Evolutionary conservation across 2,888 invertebrate species (phyloP).

Genomic region (Parasteatoda lunata): DNA sequence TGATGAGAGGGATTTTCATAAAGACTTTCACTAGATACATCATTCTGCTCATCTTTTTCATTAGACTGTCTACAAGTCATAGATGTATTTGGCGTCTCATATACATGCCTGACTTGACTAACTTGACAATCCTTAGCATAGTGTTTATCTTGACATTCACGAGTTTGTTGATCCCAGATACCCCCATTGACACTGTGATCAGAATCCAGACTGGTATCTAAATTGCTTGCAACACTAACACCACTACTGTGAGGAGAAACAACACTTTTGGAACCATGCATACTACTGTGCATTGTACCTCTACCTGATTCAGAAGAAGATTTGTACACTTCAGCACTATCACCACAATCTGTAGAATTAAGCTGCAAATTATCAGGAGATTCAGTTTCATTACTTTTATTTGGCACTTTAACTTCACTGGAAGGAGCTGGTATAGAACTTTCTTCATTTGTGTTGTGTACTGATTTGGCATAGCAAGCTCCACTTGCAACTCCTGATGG

Average conservation of each 20-base stretch:
- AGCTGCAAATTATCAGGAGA: slow-evolving; percentile 21
- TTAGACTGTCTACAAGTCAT: slow-evolving; percentile 25
- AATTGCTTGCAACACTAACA: slow-evolving; percentile 66
- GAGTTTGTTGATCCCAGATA: slow-evolving; percentile 41
- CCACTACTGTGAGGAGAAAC: slow-evolving; percentile 68
- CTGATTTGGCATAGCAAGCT: slow-evolving; percentile 43
- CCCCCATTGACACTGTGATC: slow-evolving; percentile 68
- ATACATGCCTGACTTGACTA: slow-evolving; percentile 50
- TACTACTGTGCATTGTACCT: slow-evolving; percentile 70
- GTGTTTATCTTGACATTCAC: slow-evolving; percentile 30
- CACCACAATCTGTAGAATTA: slow-evolving; percentile 47
- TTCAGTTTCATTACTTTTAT: slow-evolving; percentile 24
- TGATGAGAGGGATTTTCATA: slow-evolving; percentile 70
- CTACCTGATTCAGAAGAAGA: slow-evolving; percentile 71
- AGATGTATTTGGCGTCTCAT: slow-evolving; percentile 55
- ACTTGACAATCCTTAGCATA: slow-evolving; percentile 35
- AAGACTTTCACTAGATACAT: slow-evolving; percentile 69
- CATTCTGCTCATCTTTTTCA: slow-evolving; percentile 39
- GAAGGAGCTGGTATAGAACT: slow-evolving; percentile 3
- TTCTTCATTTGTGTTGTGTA: slow-evolving; percentile 44
- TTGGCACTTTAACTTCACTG: slow-evolving; percentile 49
- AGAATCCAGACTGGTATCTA: slow-evolving; percentile 71
- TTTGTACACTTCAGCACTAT: slow-evolving; percentile 66
- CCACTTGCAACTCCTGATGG: slow-evolving; percentile 19
- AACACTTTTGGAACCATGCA: slow-evolving; percentile 62